Conservation (phyloP, 92 coral and sea anemone species). For the Paragorgia papillata region DNA sequence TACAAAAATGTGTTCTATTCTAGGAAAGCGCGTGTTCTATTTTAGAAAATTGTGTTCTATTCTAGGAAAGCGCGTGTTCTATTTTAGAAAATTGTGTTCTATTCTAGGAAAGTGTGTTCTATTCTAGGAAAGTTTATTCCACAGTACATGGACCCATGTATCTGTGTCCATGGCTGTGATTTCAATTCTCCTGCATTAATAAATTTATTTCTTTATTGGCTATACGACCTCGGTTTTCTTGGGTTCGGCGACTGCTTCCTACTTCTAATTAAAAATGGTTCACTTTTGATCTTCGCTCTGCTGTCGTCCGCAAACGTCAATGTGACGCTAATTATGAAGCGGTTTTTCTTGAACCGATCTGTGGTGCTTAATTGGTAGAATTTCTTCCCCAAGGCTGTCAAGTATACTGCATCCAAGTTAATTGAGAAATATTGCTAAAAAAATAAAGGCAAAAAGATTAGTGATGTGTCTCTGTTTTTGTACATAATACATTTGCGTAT, state of each 20-base stretch:
- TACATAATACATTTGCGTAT: no score
- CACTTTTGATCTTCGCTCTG: constrained; percentile 47
- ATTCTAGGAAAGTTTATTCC: no score
- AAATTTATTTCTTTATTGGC: background rate
- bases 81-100: no score
- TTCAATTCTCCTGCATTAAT: no score
- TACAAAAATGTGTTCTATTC: no score
- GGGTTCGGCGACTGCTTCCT: constrained; percentile 39
- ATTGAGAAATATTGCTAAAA: constrained; percentile 58
- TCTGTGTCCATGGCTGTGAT: no score
- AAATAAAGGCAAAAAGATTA: background rate
- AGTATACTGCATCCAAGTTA: constrained; percentile 91
- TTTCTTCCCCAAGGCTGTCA: constrained; percentile 62
- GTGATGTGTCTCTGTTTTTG: background rate
- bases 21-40: no score
- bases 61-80: no score
- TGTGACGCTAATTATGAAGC: constrained; percentile 68
- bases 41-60: no score
- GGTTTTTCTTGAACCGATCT: constrained; percentile 74
- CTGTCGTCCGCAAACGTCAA: constrained; percentile 72
- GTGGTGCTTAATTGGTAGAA: constrained; percentile 82
- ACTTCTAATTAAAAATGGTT: constrained; percentile 77
- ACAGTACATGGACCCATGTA: no score
- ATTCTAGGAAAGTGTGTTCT: no score
- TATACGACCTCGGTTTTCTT: constrained; percentile 6